phyloP scores from a whole-genome alignment of 2,888 invertebrate genomes.

The Saturnia pavonia region DNA sequence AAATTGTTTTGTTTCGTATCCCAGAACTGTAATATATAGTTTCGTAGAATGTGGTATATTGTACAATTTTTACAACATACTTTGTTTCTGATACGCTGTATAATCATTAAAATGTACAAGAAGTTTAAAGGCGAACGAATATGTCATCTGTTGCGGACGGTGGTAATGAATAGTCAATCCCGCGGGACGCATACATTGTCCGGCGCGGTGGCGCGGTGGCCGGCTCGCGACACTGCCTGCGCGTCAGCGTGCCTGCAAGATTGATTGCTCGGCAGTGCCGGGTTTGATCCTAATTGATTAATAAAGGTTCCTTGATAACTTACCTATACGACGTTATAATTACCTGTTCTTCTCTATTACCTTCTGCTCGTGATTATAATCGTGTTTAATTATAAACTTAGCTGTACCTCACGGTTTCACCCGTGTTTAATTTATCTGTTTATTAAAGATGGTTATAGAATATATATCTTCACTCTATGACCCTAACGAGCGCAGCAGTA shows the following conservation, averaged over 20 bases:
- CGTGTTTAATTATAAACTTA: not conserved
- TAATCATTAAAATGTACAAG: not conserved
- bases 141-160: slow-evolving; percentile 5
- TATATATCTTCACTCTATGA: too few species aligned
- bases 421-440: too few species aligned
- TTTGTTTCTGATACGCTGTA: not conserved
- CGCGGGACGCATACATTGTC: slow-evolving; percentile 58
- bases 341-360: not conserved
- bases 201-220: too few species aligned
- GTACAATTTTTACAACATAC: not conserved
- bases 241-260: slow-evolving; percentile 23
- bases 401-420: too few species aligned
- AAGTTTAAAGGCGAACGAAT: slow-evolving; percentile 12
- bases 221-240: slow-evolving; percentile 35
- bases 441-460: too few species aligned
- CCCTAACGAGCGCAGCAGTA: too few species aligned
- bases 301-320: slow-evolving; percentile 11
- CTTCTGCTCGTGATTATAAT: not conserved
- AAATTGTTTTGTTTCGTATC: not conserved
- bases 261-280: slow-evolving; percentile 22
- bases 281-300: slow-evolving; percentile 16
- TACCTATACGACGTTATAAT: slow-evolving; percentile 6
- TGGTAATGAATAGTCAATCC: slow-evolving; percentile 35
- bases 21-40: not conserved
- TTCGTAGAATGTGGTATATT: not conserved